Evolutionary conservation across 2,797 vertebrate genomes (phyloP).

Genomic region (Gila robusta): DNA sequence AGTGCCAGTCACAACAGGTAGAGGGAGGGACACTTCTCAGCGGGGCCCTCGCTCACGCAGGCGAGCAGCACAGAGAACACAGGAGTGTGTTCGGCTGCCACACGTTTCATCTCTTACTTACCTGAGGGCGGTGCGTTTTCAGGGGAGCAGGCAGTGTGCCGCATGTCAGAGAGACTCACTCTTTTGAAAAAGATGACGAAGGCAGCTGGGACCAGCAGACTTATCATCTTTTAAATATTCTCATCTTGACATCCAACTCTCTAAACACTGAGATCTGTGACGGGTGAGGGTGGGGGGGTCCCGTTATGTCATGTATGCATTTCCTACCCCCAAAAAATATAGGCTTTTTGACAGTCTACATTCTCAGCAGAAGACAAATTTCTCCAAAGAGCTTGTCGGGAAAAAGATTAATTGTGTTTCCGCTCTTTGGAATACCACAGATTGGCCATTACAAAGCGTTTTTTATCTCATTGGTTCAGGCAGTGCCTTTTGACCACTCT

Average conservation of each 20-base stretch:
- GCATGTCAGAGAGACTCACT: slow-evolving; percentile 39
- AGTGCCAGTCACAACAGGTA: slow-evolving; percentile 56
- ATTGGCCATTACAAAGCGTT: slow-evolving; percentile 75
- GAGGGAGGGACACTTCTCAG: slow-evolving; percentile 51
- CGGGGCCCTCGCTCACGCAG: slow-evolving; percentile 27
- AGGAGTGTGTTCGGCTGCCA: slow-evolving; percentile 35
- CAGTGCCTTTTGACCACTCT: slow-evolving; percentile 68
- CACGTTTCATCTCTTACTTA: slow-evolving; percentile 51
- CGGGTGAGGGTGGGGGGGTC: slow-evolving; percentile 31
- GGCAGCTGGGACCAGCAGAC: slow-evolving; percentile 17
- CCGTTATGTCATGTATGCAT: slow-evolving; percentile 51
- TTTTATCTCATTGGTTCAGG: slow-evolving; percentile 83
- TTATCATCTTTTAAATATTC: slow-evolving; percentile 46
- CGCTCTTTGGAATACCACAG: slow-evolving; percentile 68
- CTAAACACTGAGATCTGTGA: slow-evolving; percentile 37
- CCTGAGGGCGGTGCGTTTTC: slow-evolving; percentile 46
- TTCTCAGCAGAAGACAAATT: slow-evolving; percentile 50
- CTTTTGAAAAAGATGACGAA: slow-evolving; percentile 13
- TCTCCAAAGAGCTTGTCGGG: slow-evolving; percentile 69
- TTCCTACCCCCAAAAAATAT: slow-evolving; percentile 1
- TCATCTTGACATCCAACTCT: slow-evolving; percentile 41
- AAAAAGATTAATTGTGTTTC: slow-evolving; percentile 78
- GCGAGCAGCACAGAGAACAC: slow-evolving; percentile 19
- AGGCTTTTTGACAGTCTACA: slow-evolving; percentile 15
- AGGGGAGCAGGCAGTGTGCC: slow-evolving; percentile 27